These are phyloP conservation scores for Elysia crispata DNA, from an alignment of 2,888 invertebrate species.

Conservation along the genomic window DNA sequence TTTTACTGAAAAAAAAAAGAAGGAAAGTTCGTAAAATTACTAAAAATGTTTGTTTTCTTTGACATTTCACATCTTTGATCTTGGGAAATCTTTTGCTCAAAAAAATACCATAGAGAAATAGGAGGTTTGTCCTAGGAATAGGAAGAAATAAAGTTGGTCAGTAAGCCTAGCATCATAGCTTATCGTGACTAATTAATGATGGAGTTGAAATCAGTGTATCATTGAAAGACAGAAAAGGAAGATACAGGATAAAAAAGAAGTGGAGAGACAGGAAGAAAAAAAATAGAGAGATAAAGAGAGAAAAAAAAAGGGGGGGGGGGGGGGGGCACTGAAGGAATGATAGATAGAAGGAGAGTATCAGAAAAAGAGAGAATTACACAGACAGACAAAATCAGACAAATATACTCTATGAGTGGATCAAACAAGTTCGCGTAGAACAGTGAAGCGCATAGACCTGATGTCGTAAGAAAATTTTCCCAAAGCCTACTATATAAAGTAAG, in stretches of 20 bases:
- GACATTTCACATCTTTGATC: background rate
- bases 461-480: too few species aligned
- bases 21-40: background rate
- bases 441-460: too few species aligned
- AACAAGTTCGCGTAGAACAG: too few species aligned
- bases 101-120: background rate
- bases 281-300: background rate
- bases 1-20: constrained; percentile 18
- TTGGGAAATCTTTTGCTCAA: constrained; percentile 24
- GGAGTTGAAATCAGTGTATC: too few species aligned
- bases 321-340: background rate
- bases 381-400: too few species aligned
- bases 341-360: background rate
- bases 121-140: too few species aligned
- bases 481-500: too few species aligned
- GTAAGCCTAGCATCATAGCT: too few species aligned
- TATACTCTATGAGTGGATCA: too few species aligned
- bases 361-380: background rate
- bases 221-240: too few species aligned
- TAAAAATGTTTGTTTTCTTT: background rate
- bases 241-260: background rate
- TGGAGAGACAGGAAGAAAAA: background rate
- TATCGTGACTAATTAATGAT: too few species aligned
- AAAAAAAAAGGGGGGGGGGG: background rate
- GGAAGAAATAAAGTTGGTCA: too few species aligned